These are phyloP conservation scores for Oplegnathus fasciatus DNA, from an alignment of 2,113 vertebrate species.

Conservation along the genomic window DNA sequence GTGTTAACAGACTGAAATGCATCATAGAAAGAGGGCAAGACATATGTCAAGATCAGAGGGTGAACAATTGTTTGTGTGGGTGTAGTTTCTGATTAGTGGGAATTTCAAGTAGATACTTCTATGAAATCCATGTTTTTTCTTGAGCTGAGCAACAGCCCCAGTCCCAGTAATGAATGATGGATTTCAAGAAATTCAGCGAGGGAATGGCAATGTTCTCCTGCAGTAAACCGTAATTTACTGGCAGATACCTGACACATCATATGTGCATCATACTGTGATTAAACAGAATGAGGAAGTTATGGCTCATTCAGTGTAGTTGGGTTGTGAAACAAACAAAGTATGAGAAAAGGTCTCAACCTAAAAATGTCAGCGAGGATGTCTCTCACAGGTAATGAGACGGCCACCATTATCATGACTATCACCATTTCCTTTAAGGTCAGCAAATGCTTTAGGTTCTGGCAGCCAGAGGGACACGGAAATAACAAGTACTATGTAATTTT, in stretches of 20 bases:
- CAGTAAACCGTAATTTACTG: not conserved
- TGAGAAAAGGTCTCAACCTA: not conserved
- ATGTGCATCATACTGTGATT: not conserved
- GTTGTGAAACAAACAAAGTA: not conserved
- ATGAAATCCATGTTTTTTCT: not conserved
- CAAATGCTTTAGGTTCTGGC: not conserved
- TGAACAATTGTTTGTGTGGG: not conserved
- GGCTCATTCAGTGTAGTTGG: not conserved
- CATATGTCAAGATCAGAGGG: not conserved
- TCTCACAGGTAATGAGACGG: not conserved
- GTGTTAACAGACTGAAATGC: not conserved
- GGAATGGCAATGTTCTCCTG: not conserved
- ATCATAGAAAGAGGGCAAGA: not conserved
- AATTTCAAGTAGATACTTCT: not conserved
- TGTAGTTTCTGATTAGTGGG: not conserved
- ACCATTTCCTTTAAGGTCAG: not conserved
- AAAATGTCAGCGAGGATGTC: no score
- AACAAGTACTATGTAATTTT: not conserved
- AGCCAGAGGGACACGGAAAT: not conserved
- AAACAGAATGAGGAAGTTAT: slow-evolving; percentile 3
- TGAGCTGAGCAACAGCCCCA: not conserved
- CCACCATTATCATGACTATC: not conserved
- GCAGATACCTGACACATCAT: not conserved
- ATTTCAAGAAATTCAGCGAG: no score
- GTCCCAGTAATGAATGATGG: not conserved